Evolutionary conservation across 2,888 invertebrate genomes (phyloP).

Genomic region (Drosophila tanythrix): DNA sequence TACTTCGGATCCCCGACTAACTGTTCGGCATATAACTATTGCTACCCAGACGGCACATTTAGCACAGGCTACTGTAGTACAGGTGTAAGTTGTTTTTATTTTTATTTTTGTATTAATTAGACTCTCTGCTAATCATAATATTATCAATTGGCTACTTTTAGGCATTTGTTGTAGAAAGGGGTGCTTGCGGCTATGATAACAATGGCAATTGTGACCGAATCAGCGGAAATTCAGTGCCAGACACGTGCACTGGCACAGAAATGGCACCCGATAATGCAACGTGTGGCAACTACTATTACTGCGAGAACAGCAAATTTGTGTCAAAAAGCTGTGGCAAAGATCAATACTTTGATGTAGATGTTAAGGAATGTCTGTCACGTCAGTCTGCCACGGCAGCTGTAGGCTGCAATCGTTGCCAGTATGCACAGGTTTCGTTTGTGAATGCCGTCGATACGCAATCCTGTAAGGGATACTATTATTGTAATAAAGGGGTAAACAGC

Average conservation of each 20-base stretch:
- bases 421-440: slow-evolving; percentile 22
- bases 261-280: rapidly evolving
- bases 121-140: not conserved
- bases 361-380: not conserved
- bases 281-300: slow-evolving; percentile 45
- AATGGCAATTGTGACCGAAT: slow-evolving; percentile 43
- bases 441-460: slow-evolving; percentile 24
- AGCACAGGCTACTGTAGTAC: rapidly evolving
- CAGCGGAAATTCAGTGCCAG: rapidly evolving
- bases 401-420: slow-evolving; percentile 62
- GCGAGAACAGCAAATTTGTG: slow-evolving; percentile 4
- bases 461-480: slow-evolving; percentile 55
- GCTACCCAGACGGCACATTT: not conserved
- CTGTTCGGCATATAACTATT: slow-evolving; percentile 41
- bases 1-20: slow-evolving; percentile 36
- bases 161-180: slow-evolving; percentile 12
- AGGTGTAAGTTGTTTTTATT: slow-evolving; percentile 27
- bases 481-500: slow-evolving; percentile 19
- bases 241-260: rapidly evolving
- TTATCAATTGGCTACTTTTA: slow-evolving; percentile 11
- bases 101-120: too few relatives aligned
- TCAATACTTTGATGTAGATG: slow-evolving; percentile 14
- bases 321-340: slow-evolving; percentile 17
- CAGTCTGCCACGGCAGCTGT: slow-evolving; percentile 9
- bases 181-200: not conserved